Evolutionary conservation across 2,113 vertebrate species (phyloP).

Genomic region (Grammomys surdaster): DNA sequence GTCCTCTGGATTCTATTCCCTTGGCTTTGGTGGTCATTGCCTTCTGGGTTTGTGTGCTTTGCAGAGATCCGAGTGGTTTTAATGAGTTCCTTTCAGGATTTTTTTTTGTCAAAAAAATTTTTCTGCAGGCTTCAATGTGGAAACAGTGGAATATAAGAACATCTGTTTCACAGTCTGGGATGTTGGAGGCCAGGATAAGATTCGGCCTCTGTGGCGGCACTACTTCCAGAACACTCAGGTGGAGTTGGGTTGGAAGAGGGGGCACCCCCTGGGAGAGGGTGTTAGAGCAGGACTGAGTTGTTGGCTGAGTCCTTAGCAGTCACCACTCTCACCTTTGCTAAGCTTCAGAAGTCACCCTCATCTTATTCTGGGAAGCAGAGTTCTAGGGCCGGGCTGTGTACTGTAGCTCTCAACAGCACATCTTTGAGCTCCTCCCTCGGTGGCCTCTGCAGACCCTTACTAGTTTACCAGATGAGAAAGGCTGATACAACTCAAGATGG

Average conservation of each 20-base stretch:
- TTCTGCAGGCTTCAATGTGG: conserved; percentile 94
- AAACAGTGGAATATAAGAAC: conserved; percentile 97
- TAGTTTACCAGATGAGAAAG: conserved; percentile 17
- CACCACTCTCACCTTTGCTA: rapidly evolving
- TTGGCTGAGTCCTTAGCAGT: neutral
- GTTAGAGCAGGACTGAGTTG: neutral
- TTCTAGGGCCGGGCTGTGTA: neutral
- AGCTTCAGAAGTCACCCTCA: neutral
- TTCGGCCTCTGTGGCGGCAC: conserved; percentile 96
- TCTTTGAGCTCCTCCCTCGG: neutral
- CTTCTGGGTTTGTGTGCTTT: conserved; percentile 39
- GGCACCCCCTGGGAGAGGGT: neutral
- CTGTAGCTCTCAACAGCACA: neutral
- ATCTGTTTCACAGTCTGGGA: conserved; percentile 98
- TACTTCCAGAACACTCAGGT: conserved; percentile 98
- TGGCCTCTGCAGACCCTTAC: neutral
- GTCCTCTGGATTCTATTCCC: neutral
- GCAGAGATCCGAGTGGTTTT: conserved; percentile 11
- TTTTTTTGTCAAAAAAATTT: neutral
- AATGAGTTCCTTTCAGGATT: conserved; percentile 54
- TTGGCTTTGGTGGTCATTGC: neutral
- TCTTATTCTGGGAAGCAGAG: conserved; percentile 34
- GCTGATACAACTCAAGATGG: neutral
- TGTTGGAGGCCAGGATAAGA: conserved; percentile 97
- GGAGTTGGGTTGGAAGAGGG: conserved; percentile 8